Evolutionary conservation across 1,140 invertebrate species (phyloP), one percentile per base, ranked within the genome.

Genomic region (Drosophila athabasca): DNA sequence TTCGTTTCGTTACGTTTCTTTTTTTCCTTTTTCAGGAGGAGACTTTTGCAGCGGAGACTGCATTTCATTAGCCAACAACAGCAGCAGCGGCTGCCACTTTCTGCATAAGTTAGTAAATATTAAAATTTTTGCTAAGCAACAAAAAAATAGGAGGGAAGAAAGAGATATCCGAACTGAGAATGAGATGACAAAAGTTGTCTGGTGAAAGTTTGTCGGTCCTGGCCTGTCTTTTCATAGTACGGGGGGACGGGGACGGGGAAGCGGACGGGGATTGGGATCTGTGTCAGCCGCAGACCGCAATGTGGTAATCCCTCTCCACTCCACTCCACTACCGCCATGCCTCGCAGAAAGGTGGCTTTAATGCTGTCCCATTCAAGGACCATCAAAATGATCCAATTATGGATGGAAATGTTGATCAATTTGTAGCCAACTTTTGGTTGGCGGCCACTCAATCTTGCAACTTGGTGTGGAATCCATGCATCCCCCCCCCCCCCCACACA

Each of bases 81-180:
- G 70, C 61, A 57, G 45, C 64, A 61, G 67, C 80, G 76, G 72
- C 81, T 81, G 82, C 65, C 82, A 72, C 82, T 78, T 85, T 84
- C 64, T 53, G 78, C 82, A 87, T 82, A 87, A 87, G 82, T 87
- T 87, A 54, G 83, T 88, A 82, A 87, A 87, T 87, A 87, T 87
- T 73, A 87, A 87, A 84, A 84, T 76, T 74, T 67, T 57, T 72
- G 74, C 73, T 73, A 62, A 82, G 69, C 74, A 71, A 48, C 15
- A 45, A 19, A 17, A 41, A 46, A 31, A 58, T 41, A 45, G 45
- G 24, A 13, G 26, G 6, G 2, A 24, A 43, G 8, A 31, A 41
- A 49, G 52, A 3, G 8, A 46, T 50, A 15, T 48, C 45, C 72
- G 50, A 70, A 84, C 69, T 74, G 74, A 58, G 54, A 77, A 74